Evolutionary conservation across 2,888 invertebrate genomes (phyloP).

Genomic region (Schizaphis graminum): DNA sequence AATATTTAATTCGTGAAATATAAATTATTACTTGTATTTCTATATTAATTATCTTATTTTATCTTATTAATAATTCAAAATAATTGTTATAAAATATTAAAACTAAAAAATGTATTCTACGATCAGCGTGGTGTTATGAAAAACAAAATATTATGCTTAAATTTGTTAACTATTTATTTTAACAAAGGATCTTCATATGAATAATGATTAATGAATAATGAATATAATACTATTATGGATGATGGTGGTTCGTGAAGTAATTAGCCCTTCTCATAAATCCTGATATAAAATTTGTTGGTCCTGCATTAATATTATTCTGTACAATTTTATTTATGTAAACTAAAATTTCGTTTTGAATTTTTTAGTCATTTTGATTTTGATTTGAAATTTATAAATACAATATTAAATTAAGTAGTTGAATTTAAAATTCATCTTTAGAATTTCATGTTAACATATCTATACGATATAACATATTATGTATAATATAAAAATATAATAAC

Average conservation of each 20-base stretch:
- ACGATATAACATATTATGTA: background rate
- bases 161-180: background rate
- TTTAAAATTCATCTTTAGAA: background rate
- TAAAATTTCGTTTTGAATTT: background rate
- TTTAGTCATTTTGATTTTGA: background rate
- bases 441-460: background rate
- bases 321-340: background rate
- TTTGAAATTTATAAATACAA: background rate
- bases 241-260: background rate
- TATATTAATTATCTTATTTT: background rate
- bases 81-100: background rate
- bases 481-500: background rate
- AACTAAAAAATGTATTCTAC: background rate
- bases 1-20: background rate
- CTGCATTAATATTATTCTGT: background rate
- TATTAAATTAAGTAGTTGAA: background rate
- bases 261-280: background rate
- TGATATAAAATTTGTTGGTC: background rate
- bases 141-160: background rate
- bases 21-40: background rate
- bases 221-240: background rate
- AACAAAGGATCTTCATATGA: background rate
- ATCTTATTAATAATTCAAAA: background rate
- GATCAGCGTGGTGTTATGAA: background rate
- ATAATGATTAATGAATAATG: background rate